Percentiles rank a stretch among this genome's conserved stretches.
phyloP scores from a whole-genome alignment of 2,797 vertebrate genomes.

The Champsocephalus gunnari region DNA sequence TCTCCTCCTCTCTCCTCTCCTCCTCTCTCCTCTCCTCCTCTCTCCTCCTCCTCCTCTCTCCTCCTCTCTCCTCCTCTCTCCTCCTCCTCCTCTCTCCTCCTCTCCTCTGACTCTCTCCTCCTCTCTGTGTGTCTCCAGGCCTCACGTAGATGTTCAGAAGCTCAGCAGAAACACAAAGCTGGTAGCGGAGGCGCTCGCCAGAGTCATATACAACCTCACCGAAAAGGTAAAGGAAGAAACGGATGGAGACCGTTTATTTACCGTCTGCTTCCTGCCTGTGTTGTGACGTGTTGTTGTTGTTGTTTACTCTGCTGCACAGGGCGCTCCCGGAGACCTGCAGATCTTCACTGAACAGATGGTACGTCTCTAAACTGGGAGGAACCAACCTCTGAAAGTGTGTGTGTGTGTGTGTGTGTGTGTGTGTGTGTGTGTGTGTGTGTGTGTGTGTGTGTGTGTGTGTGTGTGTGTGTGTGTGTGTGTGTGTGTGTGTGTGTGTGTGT shows the following conservation, averaged over 20 bases:
- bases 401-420: too few species aligned
- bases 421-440: too few species aligned
- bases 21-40: too few species aligned
- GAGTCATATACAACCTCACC: conserved; percentile 97
- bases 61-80: conserved; percentile 1
- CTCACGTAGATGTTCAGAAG: conserved; percentile 90
- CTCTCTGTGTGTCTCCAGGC: conserved; percentile 78
- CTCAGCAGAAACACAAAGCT: conserved; percentile 93
- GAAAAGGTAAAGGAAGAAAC: conserved; percentile 88
- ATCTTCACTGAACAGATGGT: conserved; percentile 99
- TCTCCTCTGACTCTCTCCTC: background rate
- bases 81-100: conserved; percentile 21
- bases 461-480: background rate
- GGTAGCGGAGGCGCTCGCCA: conserved; percentile 93
- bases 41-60: background rate
- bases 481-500: too few species aligned
- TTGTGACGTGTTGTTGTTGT: background rate
- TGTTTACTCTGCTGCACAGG: conserved; percentile 78
- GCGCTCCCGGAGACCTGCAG: conserved; percentile 91
- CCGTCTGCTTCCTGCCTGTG: background rate
- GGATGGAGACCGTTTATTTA: background rate
- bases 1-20: too few species aligned
- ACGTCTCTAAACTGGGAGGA: conserved; percentile 51
- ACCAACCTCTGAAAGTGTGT: background rate
- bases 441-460: too few species aligned